Evolutionary conservation across 2,797 vertebrate genomes (phyloP), one percentile per base, ranked within the genome.

Genomic region (Limnodromus scolopaceus): DNA sequence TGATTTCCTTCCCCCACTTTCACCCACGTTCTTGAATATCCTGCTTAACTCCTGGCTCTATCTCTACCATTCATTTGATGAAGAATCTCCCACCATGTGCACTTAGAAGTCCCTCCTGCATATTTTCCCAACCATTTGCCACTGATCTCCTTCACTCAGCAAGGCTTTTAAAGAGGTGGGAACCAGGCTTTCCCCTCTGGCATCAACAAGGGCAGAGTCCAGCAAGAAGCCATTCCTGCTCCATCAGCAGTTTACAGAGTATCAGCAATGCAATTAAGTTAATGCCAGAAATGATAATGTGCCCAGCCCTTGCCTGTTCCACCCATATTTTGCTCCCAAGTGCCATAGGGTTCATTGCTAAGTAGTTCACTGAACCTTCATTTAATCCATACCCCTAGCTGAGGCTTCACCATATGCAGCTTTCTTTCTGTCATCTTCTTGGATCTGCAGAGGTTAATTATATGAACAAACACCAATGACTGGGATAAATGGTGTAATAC

Each of bases 131-230:
- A 2, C 36, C 3, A 2, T 58, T 87, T 89, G 11, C 43, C 76
- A 28, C 39, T 43, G 43, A 82, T 82, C 27, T 55, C 65, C 38
- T 81, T 51, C 41, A 78, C 43, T 72, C 63, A 79, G 68, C 61
- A 84, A 72, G 58, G n/a, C 25, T 74, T 81, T 86, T 34, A 45
- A 88, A 71, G 74, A 82, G 32, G 5, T 64, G 53, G 32, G 71
- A 89, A 69, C 17, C n/a, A 92, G 82, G 77, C 75, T 48, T 94
- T 88, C 17, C 63, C 84, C 84, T 93, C 86, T 91, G 88, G 86
- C 96, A 94, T 91, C 78, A 94, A 89, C 78, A 95, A 84, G 78
- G 92, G 91, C 89, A 95, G 92, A 97, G 93, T 96, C 86, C 91
- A 91, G 74, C 55, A 80, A 68, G 63, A 92, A 96, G 68, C 64